Percentiles rank a stretch among this genome's conserved stretches.
Evolutionary conservation across 2,888 invertebrate species (phyloP).

Genomic region (Pandemis cinnamomeana): DNA sequence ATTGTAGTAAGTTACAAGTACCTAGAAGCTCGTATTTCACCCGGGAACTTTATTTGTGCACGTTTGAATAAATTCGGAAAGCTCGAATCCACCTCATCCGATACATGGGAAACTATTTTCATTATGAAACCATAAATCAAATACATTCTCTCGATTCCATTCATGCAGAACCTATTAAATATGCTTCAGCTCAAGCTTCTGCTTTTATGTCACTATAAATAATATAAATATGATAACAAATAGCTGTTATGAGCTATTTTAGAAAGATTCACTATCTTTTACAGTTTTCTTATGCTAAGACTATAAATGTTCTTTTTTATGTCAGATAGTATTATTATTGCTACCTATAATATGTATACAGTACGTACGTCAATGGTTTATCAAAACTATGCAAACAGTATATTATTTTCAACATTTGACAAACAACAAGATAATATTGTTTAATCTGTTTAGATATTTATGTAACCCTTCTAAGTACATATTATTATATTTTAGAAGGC

Average conservation of each 20-base stretch:
- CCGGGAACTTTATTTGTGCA: conserved; percentile 49
- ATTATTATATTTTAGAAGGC: too few relatives aligned
- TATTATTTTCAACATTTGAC: too few relatives aligned
- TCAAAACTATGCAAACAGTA: too few relatives aligned
- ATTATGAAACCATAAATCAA: conserved; percentile 80
- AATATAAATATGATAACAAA: conserved; percentile 52
- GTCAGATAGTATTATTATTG: too few relatives aligned
- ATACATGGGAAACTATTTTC: conserved; percentile 74
- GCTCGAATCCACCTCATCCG: conserved; percentile 51
- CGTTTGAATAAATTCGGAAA: conserved; percentile 56
- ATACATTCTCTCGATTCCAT: conserved; percentile 53
- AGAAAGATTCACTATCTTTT: background rate
- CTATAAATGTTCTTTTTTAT: background rate
- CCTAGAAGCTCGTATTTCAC: conserved; percentile 22
- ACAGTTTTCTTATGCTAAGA: background rate
- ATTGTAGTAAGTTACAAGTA: conserved; percentile 5
- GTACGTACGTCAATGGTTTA: too few relatives aligned
- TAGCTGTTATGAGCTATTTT: background rate
- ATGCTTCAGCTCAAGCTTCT: conserved; percentile 65
- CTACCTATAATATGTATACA: too few relatives aligned
- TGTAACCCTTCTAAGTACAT: too few relatives aligned
- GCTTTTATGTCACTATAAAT: conserved; percentile 62
- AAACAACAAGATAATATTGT: too few relatives aligned
- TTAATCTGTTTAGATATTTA: too few relatives aligned
- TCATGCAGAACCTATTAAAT: conserved; percentile 60